Percentiles rank a stretch among this genome's conserved stretches.
Conservation (phyloP, 1,140 invertebrate species). For the Atta cephalotes region DNA sequence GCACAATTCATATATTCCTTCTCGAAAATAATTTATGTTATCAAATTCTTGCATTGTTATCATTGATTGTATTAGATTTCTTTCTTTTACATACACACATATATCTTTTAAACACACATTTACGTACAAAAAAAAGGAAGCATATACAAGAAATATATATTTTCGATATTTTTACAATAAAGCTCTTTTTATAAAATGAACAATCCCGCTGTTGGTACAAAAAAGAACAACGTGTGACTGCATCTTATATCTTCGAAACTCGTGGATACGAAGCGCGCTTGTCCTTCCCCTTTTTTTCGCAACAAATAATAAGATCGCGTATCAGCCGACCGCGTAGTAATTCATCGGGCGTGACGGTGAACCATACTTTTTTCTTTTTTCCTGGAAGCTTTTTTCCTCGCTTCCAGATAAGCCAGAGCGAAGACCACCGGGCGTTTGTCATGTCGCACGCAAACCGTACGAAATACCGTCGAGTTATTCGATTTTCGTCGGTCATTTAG, state of each 20-base stretch:
- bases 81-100: not conserved
- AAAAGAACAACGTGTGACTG: not conserved
- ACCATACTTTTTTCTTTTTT: not conserved
- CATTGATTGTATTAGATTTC: no score
- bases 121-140: not conserved
- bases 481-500: constrained; percentile 45
- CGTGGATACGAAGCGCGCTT: not conserved
- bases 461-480: constrained; percentile 25
- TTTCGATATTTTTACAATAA: constrained; percentile 24
- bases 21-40: no score
- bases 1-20: no score
- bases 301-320: constrained; percentile 51
- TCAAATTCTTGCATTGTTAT: not conserved
- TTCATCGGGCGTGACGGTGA: constrained; percentile 31
- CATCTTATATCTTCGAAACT: constrained; percentile 11
- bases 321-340: constrained; percentile 20
- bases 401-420: constrained; percentile 22
- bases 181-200: not conserved
- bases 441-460: constrained; percentile 28
- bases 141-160: not conserved
- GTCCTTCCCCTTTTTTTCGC: not conserved
- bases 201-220: not conserved
- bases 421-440: constrained; percentile 30
- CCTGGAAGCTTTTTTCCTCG: not conserved
- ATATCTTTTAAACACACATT: not conserved